Percentiles rank a stretch among this genome's conserved stretches.
phyloP scores from a whole-genome alignment of 2,797 vertebrate species.

The Lindbergichthys nudifrons region DNA sequence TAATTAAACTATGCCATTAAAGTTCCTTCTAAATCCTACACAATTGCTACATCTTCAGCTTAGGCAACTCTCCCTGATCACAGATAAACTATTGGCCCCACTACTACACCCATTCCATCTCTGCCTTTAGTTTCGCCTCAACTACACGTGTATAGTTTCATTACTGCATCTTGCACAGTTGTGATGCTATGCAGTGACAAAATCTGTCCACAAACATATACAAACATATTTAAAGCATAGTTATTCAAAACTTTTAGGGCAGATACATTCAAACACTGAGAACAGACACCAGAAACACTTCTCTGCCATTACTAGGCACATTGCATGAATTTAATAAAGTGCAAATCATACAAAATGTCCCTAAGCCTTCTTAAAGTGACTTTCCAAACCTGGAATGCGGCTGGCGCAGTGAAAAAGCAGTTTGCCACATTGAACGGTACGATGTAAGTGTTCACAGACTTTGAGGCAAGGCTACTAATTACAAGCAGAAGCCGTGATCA shows the following conservation, averaged over 20 bases:
- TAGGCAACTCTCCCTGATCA: not conserved
- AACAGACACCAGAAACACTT: slow-evolving; percentile 43
- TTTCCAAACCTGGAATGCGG: slow-evolving; percentile 40
- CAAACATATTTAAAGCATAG: too few species aligned
- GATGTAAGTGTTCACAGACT: slow-evolving; percentile 32
- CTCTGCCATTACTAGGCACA: slow-evolving; percentile 69
- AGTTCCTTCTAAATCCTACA: too few species aligned
- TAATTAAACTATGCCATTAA: too few species aligned
- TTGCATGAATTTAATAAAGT: slow-evolving; percentile 83
- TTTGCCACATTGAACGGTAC: slow-evolving; percentile 32
- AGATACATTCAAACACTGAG: not conserved
- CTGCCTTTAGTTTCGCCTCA: too few species aligned
- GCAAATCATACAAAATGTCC: slow-evolving; percentile 79
- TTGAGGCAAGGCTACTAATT: slow-evolving; percentile 57
- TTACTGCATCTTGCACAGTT: too few species aligned
- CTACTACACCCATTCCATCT: too few species aligned
- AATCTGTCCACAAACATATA: too few species aligned
- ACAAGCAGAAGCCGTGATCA: slow-evolving; percentile 62
- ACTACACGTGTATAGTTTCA: too few species aligned
- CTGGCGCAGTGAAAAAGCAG: slow-evolving; percentile 66
- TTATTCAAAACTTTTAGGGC: too few species aligned
- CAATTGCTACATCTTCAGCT: not conserved
- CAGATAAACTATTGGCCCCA: too few species aligned
- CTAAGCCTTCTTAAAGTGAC: slow-evolving; percentile 50
- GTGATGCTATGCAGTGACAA: too few species aligned